Conservation (phyloP, 2,888 invertebrate species). For the Eilema caniola region DNA sequence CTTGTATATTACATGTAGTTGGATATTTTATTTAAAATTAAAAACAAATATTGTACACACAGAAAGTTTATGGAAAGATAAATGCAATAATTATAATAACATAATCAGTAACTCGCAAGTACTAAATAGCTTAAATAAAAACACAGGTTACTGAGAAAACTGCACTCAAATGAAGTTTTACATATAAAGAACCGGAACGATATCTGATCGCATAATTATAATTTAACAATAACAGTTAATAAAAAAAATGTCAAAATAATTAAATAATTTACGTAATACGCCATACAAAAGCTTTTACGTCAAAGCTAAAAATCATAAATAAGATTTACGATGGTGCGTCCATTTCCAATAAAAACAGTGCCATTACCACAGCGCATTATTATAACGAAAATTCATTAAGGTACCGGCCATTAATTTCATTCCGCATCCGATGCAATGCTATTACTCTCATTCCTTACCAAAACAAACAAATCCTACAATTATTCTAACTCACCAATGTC, state of each 20-base stretch:
- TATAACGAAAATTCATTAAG: slow-evolving; percentile 83
- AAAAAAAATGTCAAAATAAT: slow-evolving; percentile 38
- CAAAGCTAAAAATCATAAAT: slow-evolving; percentile 52
- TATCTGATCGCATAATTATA: slow-evolving; percentile 17
- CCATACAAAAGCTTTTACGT: slow-evolving; percentile 53
- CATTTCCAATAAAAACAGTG: slow-evolving; percentile 68
- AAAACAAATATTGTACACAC: background rate
- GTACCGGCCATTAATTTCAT: slow-evolving; percentile 79
- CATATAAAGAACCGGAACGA: background rate
- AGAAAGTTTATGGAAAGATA: background rate
- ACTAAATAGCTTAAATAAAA: background rate
- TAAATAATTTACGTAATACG: slow-evolving; percentile 45
- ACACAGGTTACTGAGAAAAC: background rate
- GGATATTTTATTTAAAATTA: background rate
- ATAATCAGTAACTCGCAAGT: background rate
- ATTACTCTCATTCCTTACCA: slow-evolving; percentile 80
- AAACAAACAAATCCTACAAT: slow-evolving; percentile 86
- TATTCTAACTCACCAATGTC: slow-evolving; percentile 71
- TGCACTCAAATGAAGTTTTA: background rate
- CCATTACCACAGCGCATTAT: slow-evolving; percentile 73
- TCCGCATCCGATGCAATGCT: slow-evolving; percentile 75
- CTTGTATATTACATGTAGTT: background rate
- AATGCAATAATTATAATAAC: too few species aligned
- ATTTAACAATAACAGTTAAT: slow-evolving; percentile 42
- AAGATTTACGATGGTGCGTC: slow-evolving; percentile 46